Evolutionary conservation across 2,888 invertebrate species (phyloP), one percentile per base, ranked within the genome.

Genomic region (Drosophila paucipuncta): DNA sequence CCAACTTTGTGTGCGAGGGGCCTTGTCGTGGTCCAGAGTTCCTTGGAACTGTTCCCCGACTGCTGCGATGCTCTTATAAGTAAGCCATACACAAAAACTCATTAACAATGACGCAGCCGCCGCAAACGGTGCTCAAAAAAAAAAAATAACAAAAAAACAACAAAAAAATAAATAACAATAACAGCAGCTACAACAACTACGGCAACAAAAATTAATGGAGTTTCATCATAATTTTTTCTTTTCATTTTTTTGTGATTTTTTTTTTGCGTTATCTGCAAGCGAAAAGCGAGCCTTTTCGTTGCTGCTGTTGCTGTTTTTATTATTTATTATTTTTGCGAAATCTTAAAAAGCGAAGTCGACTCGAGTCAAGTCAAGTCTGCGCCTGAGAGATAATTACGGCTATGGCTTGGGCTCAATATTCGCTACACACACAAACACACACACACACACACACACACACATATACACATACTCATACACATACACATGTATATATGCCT

Each of bases 1-100:
- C 73, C 82, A 80, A 90, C 74, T 79, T 82, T 90, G 86, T 88
- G 90, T 83, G 80, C 85, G 72, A 62, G 59, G 82, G 53, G 58
- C 47, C 61, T 52, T 52, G 52, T 31, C 57, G 58, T 54, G 39
- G 58, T 49, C 61, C 57, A 73, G 77, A 85, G 87, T 91, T 91
- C 90, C 85, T 85, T 90, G 90, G 91, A 90, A 90, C 80, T 81
- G 89, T 76, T 77, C 81, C 73, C 30, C 39, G 10, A n/a, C 53
- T 49, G 47, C 57, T 61, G 62, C 68, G 68, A 49, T 73, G 73
- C 70, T 77, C 79, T 85, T 60, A 83, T 90, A 87, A 86, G 84
- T 85, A 83, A 83, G 85, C 80, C 77, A 83, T 85, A 83, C 85
- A 90, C 85, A 82, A 90, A 90, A 90, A 91, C 91, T 90, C 91